Conservation (phyloP, 2,113 vertebrate genomes). For the Balaeniceps rex region DNA sequence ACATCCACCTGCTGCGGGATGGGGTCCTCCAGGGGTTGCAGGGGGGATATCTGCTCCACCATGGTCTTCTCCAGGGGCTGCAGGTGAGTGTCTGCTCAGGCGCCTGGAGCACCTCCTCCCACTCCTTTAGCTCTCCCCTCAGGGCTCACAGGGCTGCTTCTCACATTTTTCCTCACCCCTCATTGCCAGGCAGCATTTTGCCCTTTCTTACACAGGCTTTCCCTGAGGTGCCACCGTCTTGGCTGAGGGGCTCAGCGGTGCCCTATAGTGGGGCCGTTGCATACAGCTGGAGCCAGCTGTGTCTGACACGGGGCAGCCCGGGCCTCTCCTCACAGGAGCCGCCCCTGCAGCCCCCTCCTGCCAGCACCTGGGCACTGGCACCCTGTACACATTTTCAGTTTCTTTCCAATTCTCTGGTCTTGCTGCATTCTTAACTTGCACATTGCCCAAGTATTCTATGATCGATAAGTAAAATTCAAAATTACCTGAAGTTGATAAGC, state of each 20-base stretch:
- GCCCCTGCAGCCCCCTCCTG: neutral
- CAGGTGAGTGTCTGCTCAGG: neutral
- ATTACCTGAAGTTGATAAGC: neutral
- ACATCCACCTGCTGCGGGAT: accelerated
- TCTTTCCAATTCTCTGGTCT: neutral
- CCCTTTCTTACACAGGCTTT: neutral
- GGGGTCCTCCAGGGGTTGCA: neutral
- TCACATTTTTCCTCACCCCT: neutral
- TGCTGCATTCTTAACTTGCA: neutral
- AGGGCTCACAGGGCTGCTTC: neutral
- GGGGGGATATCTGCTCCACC: neutral
- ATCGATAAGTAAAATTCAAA: neutral
- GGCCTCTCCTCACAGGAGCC: neutral
- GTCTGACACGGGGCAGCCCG: accelerated
- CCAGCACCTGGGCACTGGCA: neutral
- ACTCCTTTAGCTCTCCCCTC: neutral
- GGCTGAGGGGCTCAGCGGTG: accelerated
- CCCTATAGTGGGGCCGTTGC: accelerated
- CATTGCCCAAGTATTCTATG: neutral
- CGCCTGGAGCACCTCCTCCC: neutral
- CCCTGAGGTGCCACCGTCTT: accelerated
- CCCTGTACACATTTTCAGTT: neutral
- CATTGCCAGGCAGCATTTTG: neutral
- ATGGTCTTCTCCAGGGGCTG: neutral
- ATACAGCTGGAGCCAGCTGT: neutral